These are phyloP conservation scores for Lomographa bimaculata DNA, from an alignment of 2,888 invertebrate species.

Conservation along the genomic window DNA sequence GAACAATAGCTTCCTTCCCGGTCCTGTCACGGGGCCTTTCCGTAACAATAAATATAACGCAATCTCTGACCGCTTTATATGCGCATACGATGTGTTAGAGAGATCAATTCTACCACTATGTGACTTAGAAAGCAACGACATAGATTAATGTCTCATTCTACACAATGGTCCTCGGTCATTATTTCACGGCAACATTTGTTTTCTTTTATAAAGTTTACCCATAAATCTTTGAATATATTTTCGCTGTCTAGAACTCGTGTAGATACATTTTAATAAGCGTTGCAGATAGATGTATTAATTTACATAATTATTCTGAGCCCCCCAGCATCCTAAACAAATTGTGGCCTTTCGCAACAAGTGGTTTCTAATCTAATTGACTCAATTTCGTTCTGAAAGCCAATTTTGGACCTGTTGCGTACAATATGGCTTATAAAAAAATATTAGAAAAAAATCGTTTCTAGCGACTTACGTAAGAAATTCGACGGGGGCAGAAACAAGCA, in stretches of 20 bases:
- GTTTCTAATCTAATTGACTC: constrained; percentile 27
- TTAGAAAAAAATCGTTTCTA: constrained; percentile 48
- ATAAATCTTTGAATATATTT: constrained; percentile 3
- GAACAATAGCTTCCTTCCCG: constrained; percentile 59
- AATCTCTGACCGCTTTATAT: constrained; percentile 52
- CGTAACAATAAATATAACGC: constrained; percentile 56
- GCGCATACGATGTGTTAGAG: constrained; percentile 51
- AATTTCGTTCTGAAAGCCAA: constrained; percentile 24
- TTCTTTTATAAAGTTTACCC: constrained; percentile 12
- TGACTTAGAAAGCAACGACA: constrained; percentile 41
- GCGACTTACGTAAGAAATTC: constrained; percentile 57
- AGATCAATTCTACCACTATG: constrained; percentile 44
- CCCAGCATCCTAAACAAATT: constrained; percentile 24
- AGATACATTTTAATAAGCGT: constrained; percentile 12
- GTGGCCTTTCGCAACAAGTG: constrained; percentile 22
- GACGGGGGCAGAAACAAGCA: constrained; percentile 56
- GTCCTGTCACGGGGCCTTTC: constrained; percentile 43
- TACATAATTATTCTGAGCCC: constrained; percentile 20
- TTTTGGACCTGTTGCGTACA: constrained; percentile 43
- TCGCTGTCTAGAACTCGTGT: constrained; percentile 6
- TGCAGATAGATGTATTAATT: constrained; percentile 17
- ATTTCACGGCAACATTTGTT: constrained; percentile 28
- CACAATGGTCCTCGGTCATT: constrained; percentile 38
- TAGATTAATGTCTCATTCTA: constrained; percentile 45
- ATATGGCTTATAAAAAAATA: constrained; percentile 45